Evolutionary conservation across 2,113 vertebrate species (phyloP), one percentile per base, ranked within the genome.

Genomic region (Chaetops frenatus): DNA sequence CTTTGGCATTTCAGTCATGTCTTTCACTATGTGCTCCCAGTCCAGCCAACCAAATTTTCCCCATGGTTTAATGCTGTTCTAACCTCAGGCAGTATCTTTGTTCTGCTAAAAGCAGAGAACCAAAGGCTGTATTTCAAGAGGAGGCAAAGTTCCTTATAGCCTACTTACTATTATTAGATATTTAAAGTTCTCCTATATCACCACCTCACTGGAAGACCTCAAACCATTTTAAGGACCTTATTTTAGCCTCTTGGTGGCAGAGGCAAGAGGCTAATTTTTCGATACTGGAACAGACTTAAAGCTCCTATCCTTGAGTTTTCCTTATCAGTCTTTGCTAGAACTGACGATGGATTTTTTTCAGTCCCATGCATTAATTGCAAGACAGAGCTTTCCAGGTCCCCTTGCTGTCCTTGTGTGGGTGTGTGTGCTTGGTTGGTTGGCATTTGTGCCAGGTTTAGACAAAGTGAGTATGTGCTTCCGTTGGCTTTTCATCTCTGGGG

Each of bases 121-220:
- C 62, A 87, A 85, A 73, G 72, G 51, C 90, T 88, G n/a, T 53
- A 88, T 79, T 96, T 93, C 82, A 93, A 83, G 47, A 86, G 64
- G 15, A 69, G 65, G 48, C 16, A 29, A 88, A 93, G 80, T 92
- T 86, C 56, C 80, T 88, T 86, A 88, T 47, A 88, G 45, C 80
- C 88, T 96, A 88, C 56, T 95, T 94, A 86, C 80, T 94, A 86
- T 96, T 90, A 81, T 90, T 96, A 86, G 90, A 48, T 78, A 93
- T 42, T 48, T 81, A 74, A 93, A 96, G 69, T 88, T 86, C 60
- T 92, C 47, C 76, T 93, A 31, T 88, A 88, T 86, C 44, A 84
- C 18, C 58, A 65, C 78, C 87, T 88, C 48, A 78, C 81, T 28
- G 24, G 73, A 90, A 90, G 85, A 84, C 90, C 90, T 94, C 64